Percentiles rank a stretch among this genome's conserved stretches.
phyloP scores from a whole-genome alignment of 2,888 invertebrate species.

The Rhogogaster chlorosoma region DNA sequence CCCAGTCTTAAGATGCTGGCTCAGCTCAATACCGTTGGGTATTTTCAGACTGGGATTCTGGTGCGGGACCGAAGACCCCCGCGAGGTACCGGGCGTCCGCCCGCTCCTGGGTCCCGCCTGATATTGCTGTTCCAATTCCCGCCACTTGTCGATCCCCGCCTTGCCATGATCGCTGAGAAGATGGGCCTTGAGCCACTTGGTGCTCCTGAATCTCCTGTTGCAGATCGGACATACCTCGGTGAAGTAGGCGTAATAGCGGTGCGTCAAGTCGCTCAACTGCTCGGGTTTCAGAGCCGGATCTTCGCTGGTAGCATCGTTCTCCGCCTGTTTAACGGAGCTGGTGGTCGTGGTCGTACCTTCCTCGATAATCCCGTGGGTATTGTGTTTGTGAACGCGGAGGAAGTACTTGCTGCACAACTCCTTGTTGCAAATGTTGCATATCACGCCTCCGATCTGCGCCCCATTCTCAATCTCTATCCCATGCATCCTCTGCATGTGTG shows the following conservation, averaged over 20 bases:
- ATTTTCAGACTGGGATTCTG: conserved; percentile 81
- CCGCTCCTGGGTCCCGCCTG: conserved; percentile 77
- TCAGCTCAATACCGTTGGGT: conserved; percentile 77
- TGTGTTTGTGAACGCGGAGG: conserved; percentile 97
- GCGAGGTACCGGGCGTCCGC: conserved; percentile 76
- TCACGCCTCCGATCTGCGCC: conserved; percentile 94
- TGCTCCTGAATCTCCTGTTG: conserved; percentile 91
- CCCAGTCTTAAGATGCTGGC: conserved; percentile 59
- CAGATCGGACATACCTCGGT: conserved; percentile 92
- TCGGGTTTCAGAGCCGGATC: conserved; percentile 80
- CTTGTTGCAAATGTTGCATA: conserved; percentile 98
- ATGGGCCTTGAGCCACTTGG: conserved; percentile 93
- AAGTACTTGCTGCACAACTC: conserved; percentile 99
- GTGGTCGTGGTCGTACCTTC: conserved; percentile 80
- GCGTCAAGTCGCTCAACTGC: conserved; percentile 81
- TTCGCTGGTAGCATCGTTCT: conserved; percentile 69
- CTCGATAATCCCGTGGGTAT: conserved; percentile 97
- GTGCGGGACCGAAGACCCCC: conserved; percentile 60
- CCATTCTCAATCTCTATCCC: conserved; percentile 96
- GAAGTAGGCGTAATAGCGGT: conserved; percentile 84
- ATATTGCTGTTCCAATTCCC: conserved; percentile 80
- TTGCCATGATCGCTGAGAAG: conserved; percentile 92
- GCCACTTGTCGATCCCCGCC: conserved; percentile 82
- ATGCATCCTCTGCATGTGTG: conserved; percentile 99
- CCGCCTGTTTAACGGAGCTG: conserved; percentile 68